Evolutionary conservation across 2,797 vertebrate genomes (phyloP), one percentile per base, ranked within the genome.

Genomic region (Alouatta caraya): DNA sequence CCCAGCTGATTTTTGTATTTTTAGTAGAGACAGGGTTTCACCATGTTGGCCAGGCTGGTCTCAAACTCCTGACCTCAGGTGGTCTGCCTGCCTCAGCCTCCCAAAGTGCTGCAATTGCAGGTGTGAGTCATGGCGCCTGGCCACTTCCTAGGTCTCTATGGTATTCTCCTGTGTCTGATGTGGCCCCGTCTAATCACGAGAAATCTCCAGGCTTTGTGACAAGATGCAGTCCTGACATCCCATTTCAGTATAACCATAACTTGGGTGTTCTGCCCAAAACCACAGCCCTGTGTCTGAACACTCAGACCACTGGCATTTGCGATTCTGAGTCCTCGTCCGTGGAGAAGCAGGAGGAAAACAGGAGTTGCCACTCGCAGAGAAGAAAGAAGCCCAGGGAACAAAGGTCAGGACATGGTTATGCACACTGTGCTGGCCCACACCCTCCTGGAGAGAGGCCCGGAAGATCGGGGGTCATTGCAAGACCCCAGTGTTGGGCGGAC

Each of bases 171-270:
- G 0, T 33, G 61, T 33, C 39, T 28, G n/a, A 33, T n/a, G 5
- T 1, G 8, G 59, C 6, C n/a, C 5, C 0, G 2, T 17, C 26
- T 24, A 5, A 5, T 7, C 33, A 5, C 0, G 0, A n/a, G 50
- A 19, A 52, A 5, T n/a, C 57, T 22, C 4, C 4, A 12, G 73
- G 42, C 39, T 24, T 28, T 11, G 59, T 33, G 59, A 73, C 50
- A 28, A 44, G 19, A 8, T 3, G 42, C 24, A 82, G 33, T 7
- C 55, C 22, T 3, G 2, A 13, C 5, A 5, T 33, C 52, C 0
- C 1, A 44, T 28, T 37, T 52, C 19, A 0, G 22, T 8, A 4
- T 12, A 13, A 44, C 55, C 0, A 0, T 4, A 17, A 8, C 12
- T 2, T 12, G 70, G 52, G 22, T 21, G n/a, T 14, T 15, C 22